Base-by-base conservation (phyloP, 1,140 invertebrate species). In the Nasonia giraulti region DNA sequence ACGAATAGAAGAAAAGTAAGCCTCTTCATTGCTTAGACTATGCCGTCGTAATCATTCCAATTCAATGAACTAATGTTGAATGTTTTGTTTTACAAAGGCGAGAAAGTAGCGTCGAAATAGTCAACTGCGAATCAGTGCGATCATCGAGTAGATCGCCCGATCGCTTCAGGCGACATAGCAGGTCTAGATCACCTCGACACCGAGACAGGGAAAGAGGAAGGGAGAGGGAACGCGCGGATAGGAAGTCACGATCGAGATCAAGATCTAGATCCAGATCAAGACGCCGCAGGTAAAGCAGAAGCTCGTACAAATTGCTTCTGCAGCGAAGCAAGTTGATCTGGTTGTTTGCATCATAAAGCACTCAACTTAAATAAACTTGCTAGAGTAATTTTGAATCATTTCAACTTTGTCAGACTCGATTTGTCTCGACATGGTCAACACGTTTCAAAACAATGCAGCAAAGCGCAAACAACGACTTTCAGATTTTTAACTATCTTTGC, bases 141-240 rank as follows among this genome's bases (percentile, higher is more conserved):
- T 93, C 92, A 0, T 91, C 92, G 87, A 93, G 92, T 83, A 88
- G 92, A 86, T 92, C 92, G 5, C 92, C 92, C 0, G 92, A 93
- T 50, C 89, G 92, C 33, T 92, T 90, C 85, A 88, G 94, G 31
- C 93, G 94, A 66, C 92, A 93, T 62, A 93, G 93, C 87, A 91
- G 93, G 68, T 93, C 93, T 2, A 91, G 94, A 88, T 94, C 94
- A 3, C 91, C 94, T 20, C 90, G 94, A 1, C 94, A 94, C 27
- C 91, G 93, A 78, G 94, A 94, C 20, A 92, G 94, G 80, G 95
- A 96, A 76, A 93, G 94, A 86, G 94, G 94, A 87, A 92, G 94
- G 81, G 95, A 96, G 73, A 93, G 94, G 86, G 94, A 95, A 77
- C 93, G 94, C 83, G 95, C 95, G 27, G 94, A 95, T 20, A 94